Base-by-base conservation (phyloP, 2,888 invertebrate genomes). In the Dorcus hopei region DNA sequence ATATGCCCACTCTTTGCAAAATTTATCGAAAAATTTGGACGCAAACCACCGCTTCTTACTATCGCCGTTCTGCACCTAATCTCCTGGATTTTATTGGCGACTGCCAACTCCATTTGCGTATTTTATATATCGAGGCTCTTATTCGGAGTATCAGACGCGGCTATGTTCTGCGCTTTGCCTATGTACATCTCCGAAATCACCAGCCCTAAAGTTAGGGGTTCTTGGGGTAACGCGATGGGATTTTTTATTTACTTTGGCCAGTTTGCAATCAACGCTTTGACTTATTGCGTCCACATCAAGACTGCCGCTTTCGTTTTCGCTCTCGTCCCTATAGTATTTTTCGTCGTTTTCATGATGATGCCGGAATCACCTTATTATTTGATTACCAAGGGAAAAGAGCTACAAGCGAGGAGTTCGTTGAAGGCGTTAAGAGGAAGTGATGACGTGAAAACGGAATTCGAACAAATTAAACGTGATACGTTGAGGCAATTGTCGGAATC, bases 301-400 rank as follows among this genome's bases (percentile, higher is more conserved):
- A 47, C 45, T 2, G 51, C 64, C 3, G 65, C 66, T 11, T 50
- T 56, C 39, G 55, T 65, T 8, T 60, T 54, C 9, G 49, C 58
- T 3, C 23, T 51, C 2, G 2, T 63, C 3, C 54, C 60, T 2
- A 48, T 67, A 42, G 26, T 65, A 11, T 67, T 63, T 53, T 41
- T 61, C 3, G 40, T 50, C 7, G 42, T 54, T 33, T 62, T 67
- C 39, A 9, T 48, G 6, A 83, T 83, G 71, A 79, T 88, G 71
- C 89, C 88, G n/a, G 89, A 89, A 78, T 67, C 72, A 3, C 75
- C 75, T 0, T 74, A 74, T 54, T 73, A 64, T 49, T 67, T 65
- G 19, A 56, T 74, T 3, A 72, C 68, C 64, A 69, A 71, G 57
- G 66, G 65, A 0, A 65, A 68, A 45, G 41, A 61, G 9, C 70